Evolutionary conservation across 2,888 invertebrate genomes (phyloP), one percentile per base, ranked within the genome.

Genomic region (Trilocha varians): DNA sequence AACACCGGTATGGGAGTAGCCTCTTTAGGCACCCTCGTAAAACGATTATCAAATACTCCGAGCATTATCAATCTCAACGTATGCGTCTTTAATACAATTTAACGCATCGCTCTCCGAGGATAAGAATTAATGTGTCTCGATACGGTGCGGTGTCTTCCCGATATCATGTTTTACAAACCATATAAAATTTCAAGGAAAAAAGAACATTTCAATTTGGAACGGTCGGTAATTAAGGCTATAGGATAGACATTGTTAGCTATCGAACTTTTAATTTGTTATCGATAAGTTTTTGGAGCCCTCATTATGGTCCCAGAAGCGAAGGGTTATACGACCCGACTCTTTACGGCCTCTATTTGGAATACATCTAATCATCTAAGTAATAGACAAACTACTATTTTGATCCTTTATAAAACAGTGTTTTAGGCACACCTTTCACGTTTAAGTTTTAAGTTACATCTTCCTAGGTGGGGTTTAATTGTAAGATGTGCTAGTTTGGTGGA

Each of bases 21-120:
- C 67, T 74, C 65, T 73, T 73, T 68, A 66, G 66, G 65, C 64
- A 74, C 74, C 78, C 77, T 72, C 71, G 72, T 84, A 83, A 83
- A 84, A 78, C 82, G 77, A 82, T 84, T 79, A 83, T 75, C 77
- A 74, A 80, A 78, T 76, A 70, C 77, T 71, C 59, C 55, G 59
- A 59, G 55, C 60, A 67, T 59, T 73, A 74, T 71, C 70, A 64
- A 65, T 70, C 62, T 65, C 62, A 59, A 62, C 62, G 65, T 72
- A 70, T 66, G 34, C 39, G 39, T 40, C 43, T 34, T 43, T 71
- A 74, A 76, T 74, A 76, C 69, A 70, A 78, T 78, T 82, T 73
- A 76, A 77, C 77, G 78, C 71, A 66, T 73, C 70, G 55, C 61
- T 59, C 59, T 62, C 51, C 41, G 61, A 54, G 55, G 60, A 62